Conservation (phyloP, 2,113 vertebrate species). For the Petaurus breviceps region DNA sequence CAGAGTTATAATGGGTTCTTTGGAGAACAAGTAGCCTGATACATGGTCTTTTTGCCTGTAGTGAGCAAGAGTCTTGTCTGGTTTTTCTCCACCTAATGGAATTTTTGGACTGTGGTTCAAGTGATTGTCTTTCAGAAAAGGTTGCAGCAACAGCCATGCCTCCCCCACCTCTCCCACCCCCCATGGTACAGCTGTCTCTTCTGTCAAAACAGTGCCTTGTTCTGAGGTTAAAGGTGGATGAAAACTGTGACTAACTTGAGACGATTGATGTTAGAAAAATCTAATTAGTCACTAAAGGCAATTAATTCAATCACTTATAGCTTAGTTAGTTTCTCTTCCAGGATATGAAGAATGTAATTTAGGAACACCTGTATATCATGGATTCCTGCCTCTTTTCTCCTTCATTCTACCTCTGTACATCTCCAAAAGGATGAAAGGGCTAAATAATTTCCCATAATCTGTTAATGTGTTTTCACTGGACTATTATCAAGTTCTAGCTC, state of each 20-base stretch:
- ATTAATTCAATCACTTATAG: conserved; percentile 73
- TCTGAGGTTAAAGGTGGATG: conserved; percentile 80
- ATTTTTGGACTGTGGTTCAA: conserved; percentile 81
- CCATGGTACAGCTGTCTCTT: conserved; percentile 80
- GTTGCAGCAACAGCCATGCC: conserved; percentile 36
- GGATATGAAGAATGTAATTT: conserved; percentile 67
- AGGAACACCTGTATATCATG: conserved; percentile 35
- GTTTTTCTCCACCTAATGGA: background rate
- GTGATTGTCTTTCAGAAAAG: conserved; percentile 83
- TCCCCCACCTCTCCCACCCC: background rate
- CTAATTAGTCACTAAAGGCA: conserved; percentile 80
- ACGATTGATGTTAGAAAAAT: conserved; percentile 81
- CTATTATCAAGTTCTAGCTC: conserved; percentile 11
- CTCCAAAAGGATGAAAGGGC: background rate
- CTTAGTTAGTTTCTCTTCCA: conserved; percentile 73
- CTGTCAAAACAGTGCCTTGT: conserved; percentile 82
- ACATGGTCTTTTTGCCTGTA: rapidly evolving
- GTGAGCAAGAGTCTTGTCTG: background rate
- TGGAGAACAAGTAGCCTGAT: background rate
- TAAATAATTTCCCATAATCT: background rate
- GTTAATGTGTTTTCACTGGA: background rate
- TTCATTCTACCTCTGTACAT: background rate
- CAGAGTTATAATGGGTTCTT: background rate
- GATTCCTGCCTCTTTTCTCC: background rate
- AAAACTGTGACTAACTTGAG: conserved; percentile 82